phyloP scores from a whole-genome alignment of 2,888 invertebrate genomes.

The Hoplodrina blanda region DNA sequence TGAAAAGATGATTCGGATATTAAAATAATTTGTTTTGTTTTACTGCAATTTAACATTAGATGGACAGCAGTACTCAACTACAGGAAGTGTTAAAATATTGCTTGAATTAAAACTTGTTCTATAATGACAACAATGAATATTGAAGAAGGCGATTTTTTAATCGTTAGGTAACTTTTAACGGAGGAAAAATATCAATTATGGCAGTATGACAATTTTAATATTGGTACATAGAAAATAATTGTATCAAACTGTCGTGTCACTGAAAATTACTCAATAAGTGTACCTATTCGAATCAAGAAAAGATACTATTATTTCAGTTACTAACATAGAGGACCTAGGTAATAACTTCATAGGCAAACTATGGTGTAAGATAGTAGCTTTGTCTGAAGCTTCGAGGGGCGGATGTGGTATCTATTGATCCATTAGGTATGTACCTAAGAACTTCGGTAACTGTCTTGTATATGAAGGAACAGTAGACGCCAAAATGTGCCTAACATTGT shows the following conservation, averaged over 20 bases:
- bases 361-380: not conserved
- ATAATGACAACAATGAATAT: too few relatives aligned
- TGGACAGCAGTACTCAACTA: too few relatives aligned
- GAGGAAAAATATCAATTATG: too few relatives aligned
- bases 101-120: too few relatives aligned
- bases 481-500: not conserved
- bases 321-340: not conserved
- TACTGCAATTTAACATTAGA: not conserved
- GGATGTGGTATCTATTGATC: conserved; percentile 23
- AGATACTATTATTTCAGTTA: not conserved
- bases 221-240: too few relatives aligned
- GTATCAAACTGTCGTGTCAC: too few relatives aligned
- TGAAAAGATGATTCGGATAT: conserved; percentile 15
- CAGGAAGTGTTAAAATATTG: too few relatives aligned
- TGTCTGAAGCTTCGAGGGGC: not conserved
- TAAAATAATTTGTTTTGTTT: conserved; percentile 4
- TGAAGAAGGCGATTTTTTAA: too few relatives aligned
- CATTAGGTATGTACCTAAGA: not conserved
- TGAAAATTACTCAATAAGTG: too few relatives aligned
- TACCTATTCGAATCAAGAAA: not conserved
- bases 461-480: not conserved
- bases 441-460: conserved; percentile 10
- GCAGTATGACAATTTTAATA: too few relatives aligned
- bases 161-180: too few relatives aligned
- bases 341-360: not conserved